Conservation (phyloP, 1,140 invertebrate genomes). For the Tetramorium alpestre region DNA sequence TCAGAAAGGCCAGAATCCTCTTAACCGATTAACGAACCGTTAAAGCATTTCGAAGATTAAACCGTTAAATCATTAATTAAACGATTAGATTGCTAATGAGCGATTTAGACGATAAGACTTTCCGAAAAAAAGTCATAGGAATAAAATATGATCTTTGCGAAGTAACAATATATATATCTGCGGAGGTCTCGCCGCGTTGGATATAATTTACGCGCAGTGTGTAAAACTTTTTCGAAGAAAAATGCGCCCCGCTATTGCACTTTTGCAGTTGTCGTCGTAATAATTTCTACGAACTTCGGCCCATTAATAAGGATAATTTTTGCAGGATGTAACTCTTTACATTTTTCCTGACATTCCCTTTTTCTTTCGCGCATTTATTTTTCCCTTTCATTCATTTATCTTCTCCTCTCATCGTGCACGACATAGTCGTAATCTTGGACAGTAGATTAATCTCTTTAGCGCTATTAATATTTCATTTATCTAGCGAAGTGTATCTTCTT, state of each 20-base stretch:
- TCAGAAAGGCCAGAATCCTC: background rate
- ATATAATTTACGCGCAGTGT: constrained; percentile 45
- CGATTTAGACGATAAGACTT: background rate
- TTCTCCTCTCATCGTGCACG: background rate
- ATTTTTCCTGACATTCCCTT: constrained; percentile 11
- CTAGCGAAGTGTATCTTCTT: background rate
- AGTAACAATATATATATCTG: constrained; percentile 20
- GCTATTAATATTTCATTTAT: constrained; percentile 38
- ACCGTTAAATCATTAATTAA: background rate
- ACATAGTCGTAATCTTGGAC: constrained; percentile 13
- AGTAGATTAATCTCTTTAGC: constrained; percentile 35
- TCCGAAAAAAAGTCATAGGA: background rate
- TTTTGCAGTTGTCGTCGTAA: constrained; percentile 36
- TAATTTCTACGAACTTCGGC: constrained; percentile 43
- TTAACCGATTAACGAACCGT: constrained; percentile 10
- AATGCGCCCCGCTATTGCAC: constrained; percentile 20
- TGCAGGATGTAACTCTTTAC: constrained; percentile 46
- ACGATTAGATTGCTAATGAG: background rate
- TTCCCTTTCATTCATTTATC: constrained; percentile 25
- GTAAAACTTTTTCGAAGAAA: constrained; percentile 45
- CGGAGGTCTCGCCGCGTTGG: background rate
- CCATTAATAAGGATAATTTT: constrained; percentile 55
- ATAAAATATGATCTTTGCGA: background rate
- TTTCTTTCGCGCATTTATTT: constrained; percentile 43
- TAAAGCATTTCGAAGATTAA: constrained; percentile 10